These are phyloP conservation scores for Vultur gryphus DNA, from an alignment of 2,797 vertebrate genomes.

Conservation along the genomic window DNA sequence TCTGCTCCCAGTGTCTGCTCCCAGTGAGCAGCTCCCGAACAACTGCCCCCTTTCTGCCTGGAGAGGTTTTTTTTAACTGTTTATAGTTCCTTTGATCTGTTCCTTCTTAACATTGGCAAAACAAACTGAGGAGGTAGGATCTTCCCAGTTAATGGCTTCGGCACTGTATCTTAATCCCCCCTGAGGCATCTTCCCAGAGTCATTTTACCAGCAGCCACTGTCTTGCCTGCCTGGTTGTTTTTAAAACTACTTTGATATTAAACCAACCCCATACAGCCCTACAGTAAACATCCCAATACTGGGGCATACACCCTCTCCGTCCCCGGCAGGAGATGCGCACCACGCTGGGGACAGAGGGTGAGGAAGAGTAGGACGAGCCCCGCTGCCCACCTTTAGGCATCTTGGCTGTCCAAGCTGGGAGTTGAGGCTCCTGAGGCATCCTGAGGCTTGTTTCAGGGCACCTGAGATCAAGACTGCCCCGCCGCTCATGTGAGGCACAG, in stretches of 20 bases:
- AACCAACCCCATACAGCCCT: not conserved
- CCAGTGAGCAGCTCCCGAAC: not conserved
- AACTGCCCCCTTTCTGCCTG: not conserved
- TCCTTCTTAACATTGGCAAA: not conserved
- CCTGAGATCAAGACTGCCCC: not conserved
- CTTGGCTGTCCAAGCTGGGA: not conserved
- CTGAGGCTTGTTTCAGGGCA: not conserved
- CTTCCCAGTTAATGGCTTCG: not conserved
- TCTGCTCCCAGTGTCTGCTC: not conserved
- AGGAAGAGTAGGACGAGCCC: not conserved
- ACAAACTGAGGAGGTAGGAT: not conserved
- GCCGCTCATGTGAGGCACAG: not conserved
- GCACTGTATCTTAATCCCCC: not conserved
- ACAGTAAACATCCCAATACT: not conserved
- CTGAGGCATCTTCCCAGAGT: slow-evolving; percentile 5
- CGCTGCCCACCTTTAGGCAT: not conserved
- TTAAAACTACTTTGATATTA: not conserved
- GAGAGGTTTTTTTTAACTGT: slow-evolving; percentile 30
- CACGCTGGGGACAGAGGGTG: not conserved
- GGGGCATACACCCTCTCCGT: not conserved
- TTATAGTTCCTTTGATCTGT: slow-evolving; percentile 1
- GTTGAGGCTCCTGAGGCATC: not conserved
- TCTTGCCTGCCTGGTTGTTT: not conserved
- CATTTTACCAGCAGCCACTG: not conserved
- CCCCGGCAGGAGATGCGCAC: not conserved